Percentiles rank a stretch among this genome's conserved stretches.
phyloP scores from a whole-genome alignment of 1,140 invertebrate species.

The Papilio machaon region DNA sequence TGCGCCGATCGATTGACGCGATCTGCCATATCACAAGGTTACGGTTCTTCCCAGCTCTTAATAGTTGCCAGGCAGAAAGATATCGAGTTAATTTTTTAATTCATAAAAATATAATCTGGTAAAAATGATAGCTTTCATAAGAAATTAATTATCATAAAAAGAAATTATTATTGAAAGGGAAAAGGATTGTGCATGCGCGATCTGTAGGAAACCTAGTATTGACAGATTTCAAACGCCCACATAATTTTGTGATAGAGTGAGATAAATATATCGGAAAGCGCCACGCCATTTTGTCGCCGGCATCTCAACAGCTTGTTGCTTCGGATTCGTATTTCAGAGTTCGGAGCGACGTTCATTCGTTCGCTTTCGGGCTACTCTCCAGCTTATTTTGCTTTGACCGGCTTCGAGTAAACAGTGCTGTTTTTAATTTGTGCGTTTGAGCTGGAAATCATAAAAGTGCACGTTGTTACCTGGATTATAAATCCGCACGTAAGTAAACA shows the following conservation, averaged over 20 bases:
- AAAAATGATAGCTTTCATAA: neutral
- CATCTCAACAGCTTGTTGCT: neutral
- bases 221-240: constrained; percentile 4
- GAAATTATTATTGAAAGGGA: neutral
- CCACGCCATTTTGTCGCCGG: neutral
- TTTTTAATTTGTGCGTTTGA: neutral
- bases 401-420: neutral
- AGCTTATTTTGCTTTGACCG: neutral
- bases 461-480: neutral
- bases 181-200: neutral
- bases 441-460: neutral
- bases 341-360: neutral
- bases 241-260: neutral
- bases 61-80: constrained; percentile 4
- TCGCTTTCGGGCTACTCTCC: neutral
- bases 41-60: neutral
- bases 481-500: neutral
- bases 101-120: neutral
- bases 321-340: neutral
- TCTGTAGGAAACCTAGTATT: neutral
- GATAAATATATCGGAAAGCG: neutral
- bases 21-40: neutral
- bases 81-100: neutral
- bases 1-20: neutral
- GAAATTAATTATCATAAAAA: neutral